phyloP scores from a whole-genome alignment of 2,797 vertebrate genomes.

The Sylvilagus floridanus region DNA sequence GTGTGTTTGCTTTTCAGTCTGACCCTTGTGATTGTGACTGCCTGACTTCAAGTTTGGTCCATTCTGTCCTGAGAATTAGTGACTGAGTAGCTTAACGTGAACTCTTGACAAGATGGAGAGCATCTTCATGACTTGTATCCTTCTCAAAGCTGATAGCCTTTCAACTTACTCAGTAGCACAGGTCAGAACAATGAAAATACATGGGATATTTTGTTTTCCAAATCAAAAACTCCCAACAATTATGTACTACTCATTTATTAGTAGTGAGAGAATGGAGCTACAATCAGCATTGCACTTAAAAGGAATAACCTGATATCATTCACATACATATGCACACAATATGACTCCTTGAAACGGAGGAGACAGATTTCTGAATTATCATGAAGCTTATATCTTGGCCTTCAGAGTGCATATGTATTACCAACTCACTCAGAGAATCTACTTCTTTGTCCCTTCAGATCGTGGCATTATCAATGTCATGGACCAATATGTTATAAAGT shows the following conservation, averaged over 20 bases:
- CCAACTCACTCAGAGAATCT: neutral
- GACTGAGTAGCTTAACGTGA: neutral
- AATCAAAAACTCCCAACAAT: neutral
- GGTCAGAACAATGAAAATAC: neutral
- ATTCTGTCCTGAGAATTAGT: neutral
- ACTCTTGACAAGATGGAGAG: neutral
- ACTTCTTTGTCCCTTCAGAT: neutral
- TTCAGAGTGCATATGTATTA: neutral
- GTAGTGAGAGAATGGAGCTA: neutral
- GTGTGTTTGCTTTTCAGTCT: neutral
- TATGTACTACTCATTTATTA: neutral
- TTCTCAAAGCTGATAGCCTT: neutral
- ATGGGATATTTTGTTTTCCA: neutral
- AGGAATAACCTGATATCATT: neutral
- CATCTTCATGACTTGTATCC: neutral
- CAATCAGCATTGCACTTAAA: neutral
- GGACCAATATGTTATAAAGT: neutral
- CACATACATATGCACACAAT: no score
- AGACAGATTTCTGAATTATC: conserved; percentile 20
- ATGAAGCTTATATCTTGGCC: neutral
- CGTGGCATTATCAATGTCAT: conserved; percentile 28
- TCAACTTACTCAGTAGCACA: neutral
- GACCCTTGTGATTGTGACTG: neutral
- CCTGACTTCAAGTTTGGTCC: neutral
- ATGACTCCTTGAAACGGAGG: neutral